Conservation (phyloP, 2,113 vertebrate species). For the Amia ocellicauda region DNA sequence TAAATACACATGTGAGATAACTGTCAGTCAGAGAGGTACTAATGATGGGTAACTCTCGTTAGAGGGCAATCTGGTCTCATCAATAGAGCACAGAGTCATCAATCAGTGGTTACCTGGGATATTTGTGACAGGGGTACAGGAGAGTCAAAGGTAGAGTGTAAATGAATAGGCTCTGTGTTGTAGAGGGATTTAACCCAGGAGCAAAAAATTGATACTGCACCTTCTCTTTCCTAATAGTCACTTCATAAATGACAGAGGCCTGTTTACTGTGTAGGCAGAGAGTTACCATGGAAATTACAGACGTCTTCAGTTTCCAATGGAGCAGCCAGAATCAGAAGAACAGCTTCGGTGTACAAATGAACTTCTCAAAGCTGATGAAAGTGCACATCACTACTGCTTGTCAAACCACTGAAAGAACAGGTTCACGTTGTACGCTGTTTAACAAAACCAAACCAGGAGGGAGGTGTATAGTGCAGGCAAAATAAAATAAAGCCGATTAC, state of each 20-base stretch:
- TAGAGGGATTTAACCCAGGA: neutral
- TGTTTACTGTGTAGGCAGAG: constrained; percentile 13
- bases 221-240: constrained; percentile 3
- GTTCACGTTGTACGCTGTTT: no score
- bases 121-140: constrained; percentile 8
- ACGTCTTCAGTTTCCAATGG: constrained; percentile 15
- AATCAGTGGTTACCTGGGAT: constrained; percentile 7
- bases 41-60: neutral
- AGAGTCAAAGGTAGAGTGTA: neutral
- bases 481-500: no score
- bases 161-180: neutral
- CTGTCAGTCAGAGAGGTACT: neutral
- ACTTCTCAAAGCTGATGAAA: no score
- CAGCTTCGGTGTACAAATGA: no score
- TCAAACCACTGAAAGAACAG: no score
- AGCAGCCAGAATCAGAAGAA: constrained; percentile 15
- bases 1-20: neutral
- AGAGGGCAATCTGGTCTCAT: neutral
- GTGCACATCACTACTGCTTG: no score
- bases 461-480: no score
- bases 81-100: neutral
- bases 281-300: constrained; percentile 25
- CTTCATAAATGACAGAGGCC: constrained; percentile 1
- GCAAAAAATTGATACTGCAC: constrained; percentile 8
- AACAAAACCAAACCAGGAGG: no score